Base-by-base conservation (phyloP, 2,797 vertebrate species). In the Eulemur rubriventer region DNA sequence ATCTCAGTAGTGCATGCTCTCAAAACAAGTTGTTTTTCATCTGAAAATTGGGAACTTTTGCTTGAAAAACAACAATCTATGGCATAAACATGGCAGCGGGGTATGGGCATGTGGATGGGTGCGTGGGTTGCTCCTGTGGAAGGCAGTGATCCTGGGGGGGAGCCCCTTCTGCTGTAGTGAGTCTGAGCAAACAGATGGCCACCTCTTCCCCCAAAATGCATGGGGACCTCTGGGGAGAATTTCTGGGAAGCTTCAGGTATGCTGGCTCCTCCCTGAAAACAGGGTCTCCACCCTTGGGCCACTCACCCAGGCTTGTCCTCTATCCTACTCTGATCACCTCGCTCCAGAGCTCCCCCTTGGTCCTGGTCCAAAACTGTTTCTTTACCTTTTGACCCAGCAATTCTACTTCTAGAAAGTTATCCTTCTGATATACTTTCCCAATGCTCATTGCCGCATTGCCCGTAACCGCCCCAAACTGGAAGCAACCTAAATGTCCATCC, bases 21-120 rank as follows among this genome's bases (percentile, higher is more conserved):
- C 65, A 83, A 95, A 97, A 97, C 95, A 96, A 95, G 89, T 95
- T 93, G 91, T 95, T 97, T 97, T 96, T 94, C 85, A 46, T 95
- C 63, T 50, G 57, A 89, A 94, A 95, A 88, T 46, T n/a, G 30
- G 78, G 30, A 67, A 81, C 26, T 90, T 95, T 69, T 94, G 79
- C 80, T 97, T 59, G 41, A 87, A 61, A 93, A 97, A 93, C 57
- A 94, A 83, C 52, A 17, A 26, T 72, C 38, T 28, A 59, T 35
- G 59, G 48, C 48, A 95, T n/a, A 63, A 94, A 93, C 1, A 12
- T 59, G 70, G 70, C 70, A 38, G 14, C 1, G 6, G 79, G 79
- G 20, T 26, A 28, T 18, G 57, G 46, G n/a, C 87, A 52, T 4
- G 48, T 86, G 59, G 52, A 43, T 26, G 13, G 41, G 38, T 50